These are phyloP conservation scores for Cydia fagiglandana DNA, from an alignment of 1,140 invertebrate genomes.

Conservation along the genomic window DNA sequence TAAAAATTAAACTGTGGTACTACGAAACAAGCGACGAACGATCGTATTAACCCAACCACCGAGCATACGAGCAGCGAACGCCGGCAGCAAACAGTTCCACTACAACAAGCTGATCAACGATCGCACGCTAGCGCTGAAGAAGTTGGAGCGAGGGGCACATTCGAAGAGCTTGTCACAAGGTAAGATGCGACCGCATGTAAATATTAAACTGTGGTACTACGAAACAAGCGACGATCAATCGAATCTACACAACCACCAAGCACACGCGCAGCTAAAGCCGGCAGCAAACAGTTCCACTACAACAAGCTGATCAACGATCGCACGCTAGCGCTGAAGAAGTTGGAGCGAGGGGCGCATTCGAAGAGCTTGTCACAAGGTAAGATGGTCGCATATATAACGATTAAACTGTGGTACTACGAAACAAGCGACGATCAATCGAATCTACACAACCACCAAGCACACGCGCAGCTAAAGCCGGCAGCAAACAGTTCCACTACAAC, in stretches of 20 bases:
- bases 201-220: constrained; percentile 50
- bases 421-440: constrained; percentile 68
- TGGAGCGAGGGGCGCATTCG: constrained; percentile 51
- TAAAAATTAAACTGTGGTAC: constrained; percentile 34
- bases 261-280: constrained; percentile 77
- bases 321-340: constrained; percentile 38
- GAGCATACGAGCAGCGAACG: constrained; percentile 77
- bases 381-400: neutral
- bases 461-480: constrained; percentile 77
- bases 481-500: constrained; percentile 88
- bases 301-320: constrained; percentile 86
- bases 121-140: constrained; percentile 43
- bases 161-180: constrained; percentile 66
- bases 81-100: constrained; percentile 84
- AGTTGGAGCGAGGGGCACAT: constrained; percentile 50
- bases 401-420: constrained; percentile 43
- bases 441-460: constrained; percentile 70
- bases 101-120: constrained; percentile 89
- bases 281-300: constrained; percentile 87
- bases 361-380: constrained; percentile 66
- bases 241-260: constrained; percentile 72
- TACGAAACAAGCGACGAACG: constrained; percentile 58
- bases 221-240: constrained; percentile 63
- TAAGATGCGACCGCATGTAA: constrained; percentile 36
- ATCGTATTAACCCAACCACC: constrained; percentile 74